A percentile compares a stretch with the other conserved stretches of the same genome.
phyloP scores from a whole-genome alignment of 2,888 invertebrate species.

The Nomada ferruginata region DNA sequence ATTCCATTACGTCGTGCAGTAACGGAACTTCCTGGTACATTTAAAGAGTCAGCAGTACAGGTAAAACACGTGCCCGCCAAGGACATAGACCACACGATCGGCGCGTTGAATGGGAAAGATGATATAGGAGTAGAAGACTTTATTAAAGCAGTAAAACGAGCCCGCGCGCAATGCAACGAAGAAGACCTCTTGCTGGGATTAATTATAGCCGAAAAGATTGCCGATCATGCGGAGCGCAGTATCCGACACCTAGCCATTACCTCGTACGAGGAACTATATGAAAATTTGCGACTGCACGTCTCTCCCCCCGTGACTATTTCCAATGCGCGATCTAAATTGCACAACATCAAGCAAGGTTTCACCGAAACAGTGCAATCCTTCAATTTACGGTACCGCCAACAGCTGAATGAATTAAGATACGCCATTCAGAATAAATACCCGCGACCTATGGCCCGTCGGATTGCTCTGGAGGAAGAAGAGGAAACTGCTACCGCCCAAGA shows the following conservation, averaged over 20 bases:
- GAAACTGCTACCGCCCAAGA: too few relatives aligned
- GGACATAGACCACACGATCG: neutral
- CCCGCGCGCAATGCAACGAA: neutral
- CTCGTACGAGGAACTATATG: neutral
- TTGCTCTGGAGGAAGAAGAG: too few relatives aligned
- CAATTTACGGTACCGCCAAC: neutral
- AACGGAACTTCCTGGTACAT: too few relatives aligned
- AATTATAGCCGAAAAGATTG: neutral
- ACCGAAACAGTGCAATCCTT: too few relatives aligned
- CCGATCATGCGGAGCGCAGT: neutral
- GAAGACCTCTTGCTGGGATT: neutral
- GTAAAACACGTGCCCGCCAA: neutral
- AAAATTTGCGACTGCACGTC: too few relatives aligned
- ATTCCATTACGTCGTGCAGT: too few relatives aligned
- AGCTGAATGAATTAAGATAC: neutral
- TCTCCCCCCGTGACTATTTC: too few relatives aligned
- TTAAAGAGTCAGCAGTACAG: too few relatives aligned
- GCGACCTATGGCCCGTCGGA: too few relatives aligned
- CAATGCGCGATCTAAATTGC: neutral
- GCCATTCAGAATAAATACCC: too few relatives aligned
- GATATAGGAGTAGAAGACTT: conserved; percentile 14
- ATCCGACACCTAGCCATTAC: neutral
- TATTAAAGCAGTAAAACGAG: neutral
- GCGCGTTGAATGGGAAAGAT: neutral
- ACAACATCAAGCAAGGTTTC: neutral